Conservation (phyloP, 2,888 invertebrate genomes). For the Trachelus stipa region DNA sequence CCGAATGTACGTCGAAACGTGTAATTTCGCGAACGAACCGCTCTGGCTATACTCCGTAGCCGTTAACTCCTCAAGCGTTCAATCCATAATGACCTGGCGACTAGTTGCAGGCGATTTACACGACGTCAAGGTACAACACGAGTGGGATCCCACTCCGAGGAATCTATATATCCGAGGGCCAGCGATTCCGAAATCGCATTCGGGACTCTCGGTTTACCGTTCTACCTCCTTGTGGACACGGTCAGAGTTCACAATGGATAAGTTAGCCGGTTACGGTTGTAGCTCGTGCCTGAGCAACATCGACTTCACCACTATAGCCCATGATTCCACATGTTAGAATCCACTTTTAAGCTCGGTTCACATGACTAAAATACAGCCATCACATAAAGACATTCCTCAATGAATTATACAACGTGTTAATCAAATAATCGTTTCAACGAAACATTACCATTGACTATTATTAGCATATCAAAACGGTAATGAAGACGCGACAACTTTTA, state of each 20-base stretch:
- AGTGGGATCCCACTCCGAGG: no score
- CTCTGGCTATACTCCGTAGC: slow-evolving; percentile 7
- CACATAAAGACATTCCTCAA: no score
- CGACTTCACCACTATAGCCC: neutral
- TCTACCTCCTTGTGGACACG: neutral
- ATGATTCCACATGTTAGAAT: neutral
- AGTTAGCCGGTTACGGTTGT: neutral
- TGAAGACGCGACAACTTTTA: no score
- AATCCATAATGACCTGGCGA: neutral
- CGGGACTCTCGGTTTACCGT: no score
- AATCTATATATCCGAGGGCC: no score
- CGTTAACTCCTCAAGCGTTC: slow-evolving; percentile 1
- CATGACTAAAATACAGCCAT: neutral
- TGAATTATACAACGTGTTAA: no score
- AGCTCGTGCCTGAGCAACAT: neutral
- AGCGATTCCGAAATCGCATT: no score
- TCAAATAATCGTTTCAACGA: no score
- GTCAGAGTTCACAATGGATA: neutral
- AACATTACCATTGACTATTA: no score
- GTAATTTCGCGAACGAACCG: slow-evolving; percentile 17
- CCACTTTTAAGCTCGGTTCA: neutral
- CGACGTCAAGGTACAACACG: no score
- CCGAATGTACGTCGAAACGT: slow-evolving; percentile 26
- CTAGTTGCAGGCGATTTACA: no score
- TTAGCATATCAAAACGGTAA: no score